Evolutionary conservation across 2,113 vertebrate genomes (phyloP).

Genomic region (Pelecanoides urinatrix): DNA sequence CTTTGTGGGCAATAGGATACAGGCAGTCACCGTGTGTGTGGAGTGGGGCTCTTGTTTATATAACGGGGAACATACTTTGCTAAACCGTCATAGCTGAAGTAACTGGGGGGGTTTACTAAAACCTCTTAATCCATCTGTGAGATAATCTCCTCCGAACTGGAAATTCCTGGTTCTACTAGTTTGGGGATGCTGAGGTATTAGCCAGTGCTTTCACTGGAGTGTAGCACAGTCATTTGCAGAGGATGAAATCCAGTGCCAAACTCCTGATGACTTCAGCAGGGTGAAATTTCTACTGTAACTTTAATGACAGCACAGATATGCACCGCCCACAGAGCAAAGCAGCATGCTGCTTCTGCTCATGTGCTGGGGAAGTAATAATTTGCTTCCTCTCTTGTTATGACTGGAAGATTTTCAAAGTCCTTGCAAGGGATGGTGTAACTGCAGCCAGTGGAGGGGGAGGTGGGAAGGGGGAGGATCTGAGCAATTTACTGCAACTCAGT

Average conservation of each 20-base stretch:
- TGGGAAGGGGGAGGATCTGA: neutral
- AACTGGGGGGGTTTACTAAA: neutral
- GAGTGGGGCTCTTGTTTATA: neutral
- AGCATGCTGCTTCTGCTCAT: neutral
- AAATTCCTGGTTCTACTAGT: neutral
- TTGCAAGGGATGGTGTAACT: neutral
- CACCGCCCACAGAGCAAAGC: neutral
- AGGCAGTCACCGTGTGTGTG: neutral
- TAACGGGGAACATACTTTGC: neutral
- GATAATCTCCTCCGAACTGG: neutral
- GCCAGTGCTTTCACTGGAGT: neutral
- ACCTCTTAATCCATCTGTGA: neutral
- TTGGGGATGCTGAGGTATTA: neutral
- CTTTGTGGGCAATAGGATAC: neutral
- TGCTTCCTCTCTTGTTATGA: neutral
- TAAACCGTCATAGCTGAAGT: neutral
- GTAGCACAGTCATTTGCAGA: neutral
- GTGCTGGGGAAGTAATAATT: neutral
- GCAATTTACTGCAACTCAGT: neutral
- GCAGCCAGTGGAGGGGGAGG: neutral
- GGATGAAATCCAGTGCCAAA: neutral
- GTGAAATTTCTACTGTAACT: neutral
- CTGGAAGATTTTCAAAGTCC: neutral
- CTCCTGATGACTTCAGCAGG: neutral
- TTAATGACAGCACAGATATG: neutral